These are phyloP conservation scores for Tigriopus californicus DNA, from an alignment of 2,888 invertebrate genomes.

Conservation along the genomic window DNA sequence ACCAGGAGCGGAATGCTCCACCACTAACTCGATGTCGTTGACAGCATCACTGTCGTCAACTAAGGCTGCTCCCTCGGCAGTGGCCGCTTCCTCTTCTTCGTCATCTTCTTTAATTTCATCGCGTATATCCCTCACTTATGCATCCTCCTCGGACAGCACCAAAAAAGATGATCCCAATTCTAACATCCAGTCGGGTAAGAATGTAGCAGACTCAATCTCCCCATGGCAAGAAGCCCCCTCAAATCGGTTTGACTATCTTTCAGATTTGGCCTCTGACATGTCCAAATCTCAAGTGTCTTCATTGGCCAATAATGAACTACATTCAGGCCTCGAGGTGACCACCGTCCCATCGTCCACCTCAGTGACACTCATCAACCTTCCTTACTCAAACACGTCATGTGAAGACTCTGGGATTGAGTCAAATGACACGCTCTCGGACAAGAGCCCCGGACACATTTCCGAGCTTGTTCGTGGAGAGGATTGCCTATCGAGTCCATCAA, in stretches of 20 bases:
- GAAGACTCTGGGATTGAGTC: conserved; percentile 82
- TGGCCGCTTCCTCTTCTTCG: background rate
- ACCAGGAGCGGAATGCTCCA: background rate
- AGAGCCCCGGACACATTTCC: conserved; percentile 52
- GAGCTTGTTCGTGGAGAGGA: too few species aligned
- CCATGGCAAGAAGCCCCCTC: too few species aligned
- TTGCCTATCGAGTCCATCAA: too few species aligned
- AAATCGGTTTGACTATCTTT: background rate
- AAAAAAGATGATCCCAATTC: too few species aligned
- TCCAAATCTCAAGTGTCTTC: background rate
- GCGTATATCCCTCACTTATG: too few species aligned
- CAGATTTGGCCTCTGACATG: background rate
- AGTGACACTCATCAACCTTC: background rate
- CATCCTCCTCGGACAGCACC: too few species aligned
- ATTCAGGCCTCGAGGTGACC: conserved; percentile 15
- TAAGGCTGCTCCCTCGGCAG: background rate
- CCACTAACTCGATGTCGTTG: background rate
- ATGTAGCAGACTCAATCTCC: too few species aligned
- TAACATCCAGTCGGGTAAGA: too few species aligned
- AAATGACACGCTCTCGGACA: conserved; percentile 81
- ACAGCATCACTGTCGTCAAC: background rate
- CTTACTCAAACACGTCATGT: conserved; percentile 28
- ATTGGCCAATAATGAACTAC: background rate
- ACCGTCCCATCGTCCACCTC: conserved; percentile 19
- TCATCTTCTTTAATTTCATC: background rate